Evolutionary conservation across 2,888 invertebrate genomes (phyloP), one percentile per base, ranked within the genome.

Genomic region (Drosophila melanocephala): DNA sequence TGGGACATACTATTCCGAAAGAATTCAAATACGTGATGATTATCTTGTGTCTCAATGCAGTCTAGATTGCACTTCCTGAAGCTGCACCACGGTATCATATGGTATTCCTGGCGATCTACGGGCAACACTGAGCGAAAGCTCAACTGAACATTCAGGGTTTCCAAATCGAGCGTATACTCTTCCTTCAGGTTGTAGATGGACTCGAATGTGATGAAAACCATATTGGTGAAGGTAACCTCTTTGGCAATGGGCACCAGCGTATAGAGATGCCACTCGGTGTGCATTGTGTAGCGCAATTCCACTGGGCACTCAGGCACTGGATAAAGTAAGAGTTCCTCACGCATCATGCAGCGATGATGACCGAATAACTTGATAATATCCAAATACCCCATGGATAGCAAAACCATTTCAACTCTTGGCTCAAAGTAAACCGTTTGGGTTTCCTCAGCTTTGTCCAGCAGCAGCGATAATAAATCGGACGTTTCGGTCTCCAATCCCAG

Each of bases 261-360:
- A 52, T 92, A 91, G 6, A 92, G 73, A 62, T 91, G 83, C 91
- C 92, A 92, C 14, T 80, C 83, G 16, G 87, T 72, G n/a, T 62
- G 60, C 1, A 83, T 60, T 3, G 87, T 80, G 9, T 1, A 6
- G 14, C 86, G 83, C 33, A 76, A 26, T 0, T 78, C 56, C 0
- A 47, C n/a, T 35, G 83, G 68, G 3, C 86, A 77, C 19, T 57
- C 62, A n/a, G 84, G 78, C 32, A 88, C 72, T 0, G 87, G 78
- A 50, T 87, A 87, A 0, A 87, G 75, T 3, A 9, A 76, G 1
- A 86, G 73, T 0, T 77, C 32, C 30, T 81, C 81, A 4, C 10
- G 62, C 19, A 83, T 39, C 75, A 80, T 76, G 52, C 56, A 52
- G 16, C 89, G 87, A 28, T 71, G 71, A 59, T 81, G 78, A 1